A percentile compares a stretch with the other conserved stretches of the same genome.
Evolutionary conservation across 2,113 vertebrate species (phyloP).

Genomic region (Epinephelus cyanopodus): DNA sequence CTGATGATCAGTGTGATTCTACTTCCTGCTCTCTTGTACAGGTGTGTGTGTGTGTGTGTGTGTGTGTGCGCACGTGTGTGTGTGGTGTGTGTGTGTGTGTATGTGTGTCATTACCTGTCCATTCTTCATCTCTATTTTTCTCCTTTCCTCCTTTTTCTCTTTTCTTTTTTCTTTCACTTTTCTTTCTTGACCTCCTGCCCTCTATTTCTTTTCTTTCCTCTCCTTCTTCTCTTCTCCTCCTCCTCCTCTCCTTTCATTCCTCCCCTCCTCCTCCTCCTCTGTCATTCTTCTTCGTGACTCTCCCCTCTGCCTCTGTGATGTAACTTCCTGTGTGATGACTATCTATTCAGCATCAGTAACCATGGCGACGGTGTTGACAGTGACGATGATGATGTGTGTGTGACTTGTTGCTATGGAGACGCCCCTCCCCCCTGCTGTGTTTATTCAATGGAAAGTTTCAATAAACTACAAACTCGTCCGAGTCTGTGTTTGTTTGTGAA

Average conservation of each 20-base stretch:
- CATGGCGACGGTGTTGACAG: conserved; percentile 66
- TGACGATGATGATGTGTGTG: conserved; percentile 60
- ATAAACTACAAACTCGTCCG: conserved; percentile 67
- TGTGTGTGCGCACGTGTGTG: conserved; percentile 7
- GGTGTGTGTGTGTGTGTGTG: conserved; percentile 36
- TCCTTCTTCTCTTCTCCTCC: too few relatives aligned
- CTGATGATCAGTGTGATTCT: conserved; percentile 65
- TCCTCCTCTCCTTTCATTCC: too few relatives aligned
- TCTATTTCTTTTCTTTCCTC: neutral
- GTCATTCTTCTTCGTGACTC: conserved; percentile 19
- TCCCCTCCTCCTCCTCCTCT: neutral
- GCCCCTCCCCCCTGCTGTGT: conserved; percentile 48
- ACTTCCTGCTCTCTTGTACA: conserved; percentile 65
- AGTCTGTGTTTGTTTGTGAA: conserved; percentile 11
- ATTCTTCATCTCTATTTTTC: neutral
- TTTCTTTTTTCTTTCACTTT: neutral
- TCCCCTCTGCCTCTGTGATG: conserved; percentile 61
- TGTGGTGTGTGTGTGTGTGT: conserved; percentile 1
- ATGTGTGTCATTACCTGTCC: conserved; percentile 13
- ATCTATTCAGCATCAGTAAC: conserved; percentile 67
- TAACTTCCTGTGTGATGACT: conserved; percentile 68
- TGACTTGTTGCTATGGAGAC: conserved; percentile 74
- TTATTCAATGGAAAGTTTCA: conserved; percentile 74
- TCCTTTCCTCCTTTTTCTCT: too few relatives aligned
- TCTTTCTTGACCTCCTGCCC: neutral